A percentile compares a stretch with the other conserved stretches of the same genome.
phyloP scores from a whole-genome alignment of 2,113 vertebrate species.

The Hemicordylus capensis region DNA sequence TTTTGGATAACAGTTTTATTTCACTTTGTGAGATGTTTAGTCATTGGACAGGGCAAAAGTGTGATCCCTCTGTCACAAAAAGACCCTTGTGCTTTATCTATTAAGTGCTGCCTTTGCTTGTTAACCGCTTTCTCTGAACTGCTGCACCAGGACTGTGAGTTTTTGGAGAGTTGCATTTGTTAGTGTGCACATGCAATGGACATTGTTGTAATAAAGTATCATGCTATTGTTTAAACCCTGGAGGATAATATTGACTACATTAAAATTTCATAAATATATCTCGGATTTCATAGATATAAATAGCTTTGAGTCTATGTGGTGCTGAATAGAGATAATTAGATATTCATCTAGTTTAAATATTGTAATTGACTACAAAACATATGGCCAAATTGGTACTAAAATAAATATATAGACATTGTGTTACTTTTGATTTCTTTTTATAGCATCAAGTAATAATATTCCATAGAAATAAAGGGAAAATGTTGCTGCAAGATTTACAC shows the following conservation, averaged over 20 bases:
- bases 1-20: constrained; percentile 12
- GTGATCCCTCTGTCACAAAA: background rate
- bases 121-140: background rate
- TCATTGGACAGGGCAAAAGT: background rate
- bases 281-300: background rate
- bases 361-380: too few species aligned
- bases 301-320: background rate
- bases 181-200: too few species aligned
- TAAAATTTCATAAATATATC: background rate
- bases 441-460: background rate
- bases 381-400: too few species aligned
- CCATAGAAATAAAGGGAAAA: background rate
- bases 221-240: background rate
- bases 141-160: background rate
- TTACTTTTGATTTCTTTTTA: background rate
- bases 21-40: background rate
- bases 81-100: background rate
- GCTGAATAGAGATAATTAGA: background rate
- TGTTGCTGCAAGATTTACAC: background rate
- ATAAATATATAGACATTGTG: background rate
- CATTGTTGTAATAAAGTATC: background rate
- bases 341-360: background rate
- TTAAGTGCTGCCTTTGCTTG: background rate
- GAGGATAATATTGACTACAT: background rate
- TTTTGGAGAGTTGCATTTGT: background rate